Percentiles rank a stretch among this genome's conserved stretches.
These are phyloP conservation scores for Polyploca ridens DNA, from an alignment of 2,888 invertebrate species.

Conservation along the genomic window DNA sequence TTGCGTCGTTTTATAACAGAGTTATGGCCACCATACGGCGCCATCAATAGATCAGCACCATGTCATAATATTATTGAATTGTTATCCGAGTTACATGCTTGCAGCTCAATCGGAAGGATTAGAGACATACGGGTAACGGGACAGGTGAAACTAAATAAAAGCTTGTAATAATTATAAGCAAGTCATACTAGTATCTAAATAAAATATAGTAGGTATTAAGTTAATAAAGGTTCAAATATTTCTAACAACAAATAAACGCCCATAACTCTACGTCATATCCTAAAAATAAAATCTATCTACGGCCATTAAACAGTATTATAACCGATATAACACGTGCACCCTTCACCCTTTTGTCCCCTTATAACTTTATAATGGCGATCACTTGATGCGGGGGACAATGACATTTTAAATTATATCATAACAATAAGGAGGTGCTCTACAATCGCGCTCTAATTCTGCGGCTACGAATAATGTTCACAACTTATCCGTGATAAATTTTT, in stretches of 20 bases:
- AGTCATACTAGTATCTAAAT: too few relatives aligned
- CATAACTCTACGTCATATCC: conserved; percentile 13
- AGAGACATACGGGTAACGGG: too few relatives aligned
- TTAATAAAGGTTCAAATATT: background rate
- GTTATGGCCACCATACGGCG: too few relatives aligned
- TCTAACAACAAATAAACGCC: too few relatives aligned
- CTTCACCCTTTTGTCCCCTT: conserved; percentile 71
- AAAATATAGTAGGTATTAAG: too few relatives aligned
- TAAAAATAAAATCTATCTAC: conserved; percentile 34
- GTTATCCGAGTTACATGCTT: too few relatives aligned
- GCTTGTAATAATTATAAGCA: too few relatives aligned
- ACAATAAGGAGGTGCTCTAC: conserved; percentile 49
- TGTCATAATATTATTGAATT: too few relatives aligned
- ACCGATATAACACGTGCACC: conserved; percentile 65
- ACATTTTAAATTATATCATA: conserved; percentile 77
- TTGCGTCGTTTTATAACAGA: too few relatives aligned
- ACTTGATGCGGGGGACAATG: conserved; percentile 58
- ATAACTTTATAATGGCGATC: conserved; percentile 61
- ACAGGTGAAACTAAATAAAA: too few relatives aligned
- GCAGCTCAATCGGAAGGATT: too few relatives aligned
- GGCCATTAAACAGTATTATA: conserved; percentile 50
- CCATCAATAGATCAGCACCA: too few relatives aligned
- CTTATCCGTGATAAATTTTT: conserved; percentile 62
- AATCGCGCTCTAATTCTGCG: conserved; percentile 62
- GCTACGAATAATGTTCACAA: conserved; percentile 50